A percentile compares a stretch with the other conserved stretches of the same genome.
These are phyloP conservation scores for Gobius niger DNA, from an alignment of 2,113 vertebrate genomes.

Conservation along the genomic window DNA sequence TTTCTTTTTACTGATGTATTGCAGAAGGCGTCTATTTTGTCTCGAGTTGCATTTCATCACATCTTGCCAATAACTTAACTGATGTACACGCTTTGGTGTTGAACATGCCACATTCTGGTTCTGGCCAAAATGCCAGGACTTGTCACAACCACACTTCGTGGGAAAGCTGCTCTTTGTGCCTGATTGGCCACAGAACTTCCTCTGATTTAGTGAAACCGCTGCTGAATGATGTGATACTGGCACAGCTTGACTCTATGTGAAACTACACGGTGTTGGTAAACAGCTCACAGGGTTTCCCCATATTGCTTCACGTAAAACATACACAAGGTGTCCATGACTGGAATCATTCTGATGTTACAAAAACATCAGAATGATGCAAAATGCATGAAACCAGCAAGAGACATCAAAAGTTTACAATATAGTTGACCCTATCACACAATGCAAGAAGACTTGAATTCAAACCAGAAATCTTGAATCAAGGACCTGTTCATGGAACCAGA, in stretches of 20 bases:
- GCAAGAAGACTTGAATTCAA: background rate
- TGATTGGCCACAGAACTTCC: slow-evolving; percentile 47
- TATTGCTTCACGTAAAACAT: background rate
- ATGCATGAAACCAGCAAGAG: background rate
- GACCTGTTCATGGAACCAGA: background rate
- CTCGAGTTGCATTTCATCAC: too few relatives aligned
- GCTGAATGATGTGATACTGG: slow-evolving; percentile 13
- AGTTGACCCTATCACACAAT: background rate
- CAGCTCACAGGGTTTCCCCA: slow-evolving; percentile 41
- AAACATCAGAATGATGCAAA: background rate
- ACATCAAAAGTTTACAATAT: background rate
- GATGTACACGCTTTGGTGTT: background rate
- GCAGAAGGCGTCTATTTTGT: background rate
- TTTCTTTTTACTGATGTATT: too few relatives aligned
- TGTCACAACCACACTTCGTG: slow-evolving; percentile 3
- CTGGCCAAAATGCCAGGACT: slow-evolving; percentile 12
- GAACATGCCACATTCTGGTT: slow-evolving; percentile 11
- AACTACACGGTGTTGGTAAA: slow-evolving; percentile 42
- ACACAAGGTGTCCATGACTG: background rate
- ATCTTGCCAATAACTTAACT: background rate
- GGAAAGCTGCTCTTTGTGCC: slow-evolving; percentile 15
- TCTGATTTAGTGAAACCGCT: slow-evolving; percentile 57
- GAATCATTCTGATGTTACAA: background rate
- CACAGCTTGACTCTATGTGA: slow-evolving; percentile 22
- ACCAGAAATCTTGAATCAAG: background rate